Conservation (phyloP, 2,113 vertebrate genomes). For the Leucoraja erinaceus region DNA sequence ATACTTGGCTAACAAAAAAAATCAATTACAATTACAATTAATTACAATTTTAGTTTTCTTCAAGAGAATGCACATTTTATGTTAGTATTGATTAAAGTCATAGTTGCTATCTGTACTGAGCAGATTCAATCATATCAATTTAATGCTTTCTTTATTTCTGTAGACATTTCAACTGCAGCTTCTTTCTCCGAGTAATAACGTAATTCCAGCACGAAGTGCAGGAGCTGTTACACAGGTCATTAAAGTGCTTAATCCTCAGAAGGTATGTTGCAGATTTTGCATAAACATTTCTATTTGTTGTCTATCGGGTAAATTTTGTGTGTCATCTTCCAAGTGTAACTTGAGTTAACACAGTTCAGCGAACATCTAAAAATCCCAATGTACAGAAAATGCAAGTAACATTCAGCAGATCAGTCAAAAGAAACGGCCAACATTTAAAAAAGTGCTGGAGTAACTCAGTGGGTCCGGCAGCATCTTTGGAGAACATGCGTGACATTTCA, state of each 20-base stretch:
- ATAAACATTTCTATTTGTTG: not conserved
- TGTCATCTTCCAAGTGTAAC: not conserved
- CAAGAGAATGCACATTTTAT: not conserved
- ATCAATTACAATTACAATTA: too few species aligned
- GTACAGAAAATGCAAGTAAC: too few species aligned
- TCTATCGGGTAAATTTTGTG: not conserved
- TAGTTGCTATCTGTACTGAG: not conserved
- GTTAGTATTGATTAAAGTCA: not conserved
- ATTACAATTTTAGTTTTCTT: not conserved
- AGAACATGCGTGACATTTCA: too few species aligned
- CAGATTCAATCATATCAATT: not conserved
- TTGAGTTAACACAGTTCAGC: not conserved
- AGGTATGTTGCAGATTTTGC: conserved; percentile 62
- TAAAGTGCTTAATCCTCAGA: conserved; percentile 97
- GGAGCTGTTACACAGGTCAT: conserved; percentile 96
- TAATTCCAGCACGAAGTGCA: conserved; percentile 90
- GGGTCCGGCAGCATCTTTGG: too few species aligned
- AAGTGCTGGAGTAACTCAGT: too few species aligned
- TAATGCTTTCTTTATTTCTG: conserved; percentile 38
- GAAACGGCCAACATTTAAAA: too few species aligned
- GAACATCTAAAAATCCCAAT: not conserved
- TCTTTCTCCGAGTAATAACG: conserved; percentile 92
- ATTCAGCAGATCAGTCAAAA: too few species aligned
- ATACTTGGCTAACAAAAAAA: too few species aligned
- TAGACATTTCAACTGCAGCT: conserved; percentile 99